Base-by-base conservation (phyloP, 64 coral and sea anemone genomes). In the Stylophora pistillata region DNA sequence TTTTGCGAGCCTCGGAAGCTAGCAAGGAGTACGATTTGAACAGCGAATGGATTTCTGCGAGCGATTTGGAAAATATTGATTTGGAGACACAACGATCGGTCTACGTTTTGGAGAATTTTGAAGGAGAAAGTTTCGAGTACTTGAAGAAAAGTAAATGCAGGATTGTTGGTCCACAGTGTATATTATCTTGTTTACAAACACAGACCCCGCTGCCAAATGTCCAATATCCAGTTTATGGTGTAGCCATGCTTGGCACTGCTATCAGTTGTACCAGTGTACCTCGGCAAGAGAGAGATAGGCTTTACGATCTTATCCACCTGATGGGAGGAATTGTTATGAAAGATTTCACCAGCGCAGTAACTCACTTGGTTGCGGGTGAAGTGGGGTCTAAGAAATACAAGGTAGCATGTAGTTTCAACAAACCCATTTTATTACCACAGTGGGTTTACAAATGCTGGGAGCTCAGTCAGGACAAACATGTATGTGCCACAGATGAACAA, bases 341-440 rank as follows among this genome's bases (percentile, higher is more conserved):
- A 20, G 91, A 95, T 23, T 93, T 99, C 25, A 95, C 97, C 60
- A 86, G 86, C 31, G 55, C 77, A 70, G 97, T 99, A 18, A 99
- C 97, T 59, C 97, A 99, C 91, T 76, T 99, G 41, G 85, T 99
- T 53, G 97, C 97, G 58, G 97, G 93, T 15, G 97, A 99, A 88
- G 93, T 99, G 53, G 97, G 97, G 9, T 95, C 89, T 56, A 86
- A 95, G 81, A 99, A 99, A 66, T 99, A 99, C 72, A 54, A 77
- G 41, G 87, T 93, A 79, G 97, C 97, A 11, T 73, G 87, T 31
- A 90, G 61, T 56, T 56, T 90, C 12, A 64, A 85, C 23, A 95
- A 88, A 69, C 82, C 90, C 1, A 89, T 95, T 25, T 89, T 99
- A 77, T 74, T 93, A 72, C 93, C 97, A 31, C 84, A 92, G 12